phyloP scores from a whole-genome alignment of 2,888 invertebrate species.

The Esperia sulphurella region DNA sequence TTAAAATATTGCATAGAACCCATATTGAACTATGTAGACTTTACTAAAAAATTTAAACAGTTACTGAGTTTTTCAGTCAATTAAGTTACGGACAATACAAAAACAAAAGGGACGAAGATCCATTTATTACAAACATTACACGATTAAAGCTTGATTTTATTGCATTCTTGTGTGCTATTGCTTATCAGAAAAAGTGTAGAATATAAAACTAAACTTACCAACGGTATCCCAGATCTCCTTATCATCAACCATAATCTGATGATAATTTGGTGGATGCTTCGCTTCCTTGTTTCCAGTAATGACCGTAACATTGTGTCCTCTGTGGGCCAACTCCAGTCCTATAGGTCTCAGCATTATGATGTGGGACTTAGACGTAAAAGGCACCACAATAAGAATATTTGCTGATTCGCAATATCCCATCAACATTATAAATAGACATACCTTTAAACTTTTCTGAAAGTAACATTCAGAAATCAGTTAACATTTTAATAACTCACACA shows the following conservation, averaged over 20 bases:
- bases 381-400: slow-evolving; percentile 66
- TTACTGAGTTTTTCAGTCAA: no score
- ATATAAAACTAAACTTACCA: slow-evolving; percentile 33
- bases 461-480: not conserved
- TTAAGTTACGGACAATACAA: no score
- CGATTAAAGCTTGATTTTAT: no score
- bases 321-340: slow-evolving; percentile 65
- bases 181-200: no score
- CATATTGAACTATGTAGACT: no score
- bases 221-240: slow-evolving; percentile 57
- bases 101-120: no score
- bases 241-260: slow-evolving; percentile 51
- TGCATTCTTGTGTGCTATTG: no score
- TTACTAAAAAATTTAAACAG: no score
- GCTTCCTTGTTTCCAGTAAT: slow-evolving; percentile 55
- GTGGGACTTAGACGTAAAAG: slow-evolving; percentile 72
- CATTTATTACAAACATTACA: no score
- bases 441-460: slow-evolving; percentile 1
- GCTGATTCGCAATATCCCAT: slow-evolving; percentile 11
- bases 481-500: not conserved
- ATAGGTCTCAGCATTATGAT: slow-evolving; percentile 63
- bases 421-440: slow-evolving; percentile 10
- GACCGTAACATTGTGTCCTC: slow-evolving; percentile 75
- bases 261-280: slow-evolving; percentile 53
- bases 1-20: no score